Conservation (phyloP, 2,888 invertebrate species). For the Rhagium mordax region DNA sequence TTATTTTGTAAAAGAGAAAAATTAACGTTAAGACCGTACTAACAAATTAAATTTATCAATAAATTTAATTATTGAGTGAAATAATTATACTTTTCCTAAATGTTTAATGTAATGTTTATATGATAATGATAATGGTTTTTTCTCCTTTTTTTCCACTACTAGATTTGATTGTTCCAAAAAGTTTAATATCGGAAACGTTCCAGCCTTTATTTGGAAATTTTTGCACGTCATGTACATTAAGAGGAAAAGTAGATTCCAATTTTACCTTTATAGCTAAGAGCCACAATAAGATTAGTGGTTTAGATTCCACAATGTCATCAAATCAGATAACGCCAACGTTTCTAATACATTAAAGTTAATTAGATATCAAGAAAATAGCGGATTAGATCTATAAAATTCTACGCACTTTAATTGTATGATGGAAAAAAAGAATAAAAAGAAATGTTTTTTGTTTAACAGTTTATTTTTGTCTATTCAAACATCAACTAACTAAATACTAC, state of each 20-base stretch:
- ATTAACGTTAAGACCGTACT: too few species aligned
- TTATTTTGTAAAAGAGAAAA: too few species aligned
- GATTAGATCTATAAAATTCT: neutral
- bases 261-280: neutral
- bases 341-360: neutral
- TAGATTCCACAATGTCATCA: neutral
- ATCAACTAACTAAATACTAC: too few species aligned
- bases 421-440: neutral
- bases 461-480: neutral
- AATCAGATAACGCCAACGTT: neutral
- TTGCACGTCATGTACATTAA: neutral
- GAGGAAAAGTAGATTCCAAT: neutral
- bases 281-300: neutral
- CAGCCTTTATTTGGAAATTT: too few species aligned
- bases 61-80: too few species aligned
- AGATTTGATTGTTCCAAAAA: too few species aligned
- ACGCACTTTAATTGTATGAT: neutral
- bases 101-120: too few species aligned
- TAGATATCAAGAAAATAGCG: neutral
- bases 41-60: too few species aligned
- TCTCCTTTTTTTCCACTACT: too few species aligned
- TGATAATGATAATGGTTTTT: too few species aligned
- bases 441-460: neutral
- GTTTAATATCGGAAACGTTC: too few species aligned
- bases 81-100: too few species aligned